phyloP scores from a whole-genome alignment of 2,888 invertebrate genomes.

The Labia minor region DNA sequence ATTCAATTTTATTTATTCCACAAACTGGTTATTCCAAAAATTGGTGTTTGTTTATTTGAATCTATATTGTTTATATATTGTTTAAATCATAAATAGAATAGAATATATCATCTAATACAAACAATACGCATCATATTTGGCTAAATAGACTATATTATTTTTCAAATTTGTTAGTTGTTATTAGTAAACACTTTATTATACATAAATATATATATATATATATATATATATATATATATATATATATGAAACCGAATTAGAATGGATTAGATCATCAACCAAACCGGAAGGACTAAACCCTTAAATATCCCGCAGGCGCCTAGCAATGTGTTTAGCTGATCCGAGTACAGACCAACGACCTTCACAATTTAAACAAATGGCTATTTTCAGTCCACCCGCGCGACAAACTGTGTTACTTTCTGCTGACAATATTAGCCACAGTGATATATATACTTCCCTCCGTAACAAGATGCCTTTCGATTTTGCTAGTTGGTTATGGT shows the following conservation, averaged over 20 bases:
- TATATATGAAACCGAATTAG: no score
- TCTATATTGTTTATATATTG: no score
- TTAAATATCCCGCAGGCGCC: not conserved
- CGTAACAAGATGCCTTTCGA: not conserved
- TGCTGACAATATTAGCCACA: constrained; percentile 13
- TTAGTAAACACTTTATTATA: no score
- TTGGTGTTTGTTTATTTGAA: no score
- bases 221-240: no score
- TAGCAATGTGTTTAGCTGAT: not conserved
- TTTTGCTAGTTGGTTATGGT: not conserved
- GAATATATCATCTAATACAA: no score
- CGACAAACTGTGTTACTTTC: not conserved
- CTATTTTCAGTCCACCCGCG: constrained; percentile 2
- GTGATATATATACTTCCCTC: not conserved
- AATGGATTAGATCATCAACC: not conserved
- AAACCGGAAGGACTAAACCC: not conserved
- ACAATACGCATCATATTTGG: no score
- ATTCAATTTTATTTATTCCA: not conserved
- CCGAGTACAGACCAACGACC: constrained; percentile 7
- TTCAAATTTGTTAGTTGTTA: no score
- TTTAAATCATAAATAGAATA: no score
- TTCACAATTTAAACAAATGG: constrained; percentile 13
- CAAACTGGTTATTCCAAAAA: no score
- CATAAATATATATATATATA: no score
- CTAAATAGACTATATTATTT: no score